phyloP scores from a whole-genome alignment of 2,113 vertebrate genomes.

The Enhydra lutris region DNA sequence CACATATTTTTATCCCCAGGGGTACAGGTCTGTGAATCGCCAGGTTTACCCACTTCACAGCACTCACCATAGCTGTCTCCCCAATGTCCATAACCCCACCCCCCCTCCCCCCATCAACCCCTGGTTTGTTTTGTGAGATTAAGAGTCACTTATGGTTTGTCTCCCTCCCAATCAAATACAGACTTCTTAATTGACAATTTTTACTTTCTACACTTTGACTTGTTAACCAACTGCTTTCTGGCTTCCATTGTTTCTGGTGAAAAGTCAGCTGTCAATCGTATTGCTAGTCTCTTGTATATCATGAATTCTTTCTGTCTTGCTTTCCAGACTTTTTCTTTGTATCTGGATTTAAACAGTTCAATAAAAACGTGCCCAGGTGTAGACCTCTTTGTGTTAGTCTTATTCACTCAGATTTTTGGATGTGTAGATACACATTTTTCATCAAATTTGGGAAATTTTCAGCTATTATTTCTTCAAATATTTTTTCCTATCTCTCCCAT shows the following conservation, averaged over 20 bases:
- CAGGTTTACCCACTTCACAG: no score
- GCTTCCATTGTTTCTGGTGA: neutral
- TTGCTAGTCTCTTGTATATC: neutral
- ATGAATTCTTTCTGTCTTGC: neutral
- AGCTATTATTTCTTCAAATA: neutral
- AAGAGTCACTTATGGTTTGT: no score
- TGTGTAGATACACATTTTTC: neutral
- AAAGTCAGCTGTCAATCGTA: neutral
- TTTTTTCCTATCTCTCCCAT: neutral
- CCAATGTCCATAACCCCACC: no score
- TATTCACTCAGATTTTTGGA: neutral
- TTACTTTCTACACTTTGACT: neutral
- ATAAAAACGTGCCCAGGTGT: neutral
- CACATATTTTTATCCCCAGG: no score
- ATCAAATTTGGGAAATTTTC: neutral
- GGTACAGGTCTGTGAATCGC: no score
- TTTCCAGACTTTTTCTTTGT: neutral
- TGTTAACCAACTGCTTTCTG: neutral
- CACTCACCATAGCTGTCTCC: no score
- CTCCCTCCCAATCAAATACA: no score
- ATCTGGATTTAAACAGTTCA: neutral
- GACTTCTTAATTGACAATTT: neutral
- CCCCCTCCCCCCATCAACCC: no score
- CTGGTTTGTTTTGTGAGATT: no score
- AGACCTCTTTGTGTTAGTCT: neutral